A percentile compares a stretch with the other conserved stretches of the same genome.
Conservation (phyloP, 30 jellyfish, hydroid and myxozoan species). For the Hydractinia symbiolongicarpus region DNA sequence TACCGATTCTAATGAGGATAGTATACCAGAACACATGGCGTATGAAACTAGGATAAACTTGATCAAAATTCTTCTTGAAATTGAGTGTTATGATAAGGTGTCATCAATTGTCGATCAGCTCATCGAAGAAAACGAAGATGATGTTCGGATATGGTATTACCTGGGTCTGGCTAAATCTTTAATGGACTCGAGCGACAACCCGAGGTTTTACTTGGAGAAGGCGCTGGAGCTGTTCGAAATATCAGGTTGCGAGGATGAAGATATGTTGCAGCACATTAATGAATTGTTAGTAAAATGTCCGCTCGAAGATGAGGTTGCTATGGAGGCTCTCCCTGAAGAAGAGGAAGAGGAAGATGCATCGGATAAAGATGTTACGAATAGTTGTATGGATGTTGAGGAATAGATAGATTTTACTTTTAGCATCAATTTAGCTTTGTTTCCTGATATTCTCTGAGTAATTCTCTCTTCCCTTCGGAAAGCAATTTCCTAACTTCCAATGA, state of each 20-base stretch:
- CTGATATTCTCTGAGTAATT: too few relatives aligned
- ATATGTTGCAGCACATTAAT: conserved; percentile 38
- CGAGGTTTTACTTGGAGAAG: conserved; percentile 50
- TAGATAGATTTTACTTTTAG: too few relatives aligned
- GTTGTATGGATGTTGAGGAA: background rate
- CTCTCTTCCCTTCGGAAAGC: too few relatives aligned
- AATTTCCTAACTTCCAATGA: too few relatives aligned
- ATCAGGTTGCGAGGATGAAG: conserved; percentile 54
- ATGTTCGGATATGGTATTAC: conserved; percentile 77
- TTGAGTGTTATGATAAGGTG: conserved; percentile 53
- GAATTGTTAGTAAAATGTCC: conserved; percentile 58
- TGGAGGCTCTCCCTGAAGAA: conserved; percentile 40
- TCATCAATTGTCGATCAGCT: conserved; percentile 38
- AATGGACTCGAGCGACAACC: conserved; percentile 45
- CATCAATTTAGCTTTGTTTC: too few relatives aligned
- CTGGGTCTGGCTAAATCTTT: conserved; percentile 53
- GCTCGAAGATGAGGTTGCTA: conserved; percentile 19
- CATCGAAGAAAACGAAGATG: conserved; percentile 82
- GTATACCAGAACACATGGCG: conserved; percentile 23
- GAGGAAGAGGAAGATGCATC: conserved; percentile 41
- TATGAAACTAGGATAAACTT: conserved; percentile 58
- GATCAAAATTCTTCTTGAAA: conserved; percentile 54
- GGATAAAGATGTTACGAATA: background rate
- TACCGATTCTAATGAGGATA: conserved; percentile 9
- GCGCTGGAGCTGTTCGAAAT: conserved; percentile 66